phyloP scores from a whole-genome alignment of 2,797 vertebrate genomes.

The Phalanger gymnotis region DNA sequence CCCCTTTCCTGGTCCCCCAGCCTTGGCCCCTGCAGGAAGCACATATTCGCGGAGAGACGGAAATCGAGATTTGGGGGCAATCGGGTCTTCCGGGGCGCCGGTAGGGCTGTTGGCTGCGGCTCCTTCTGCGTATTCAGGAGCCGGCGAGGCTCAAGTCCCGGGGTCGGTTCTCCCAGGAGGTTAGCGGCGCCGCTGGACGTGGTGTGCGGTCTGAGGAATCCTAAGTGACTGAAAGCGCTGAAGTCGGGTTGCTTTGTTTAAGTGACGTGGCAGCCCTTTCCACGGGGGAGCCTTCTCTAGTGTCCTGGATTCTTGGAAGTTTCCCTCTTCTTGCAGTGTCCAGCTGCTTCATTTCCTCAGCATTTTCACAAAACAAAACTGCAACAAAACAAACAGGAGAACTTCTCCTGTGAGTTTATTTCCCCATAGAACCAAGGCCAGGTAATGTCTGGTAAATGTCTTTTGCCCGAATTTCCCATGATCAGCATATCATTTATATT shows the following conservation, averaged over 20 bases:
- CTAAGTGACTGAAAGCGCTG: neutral
- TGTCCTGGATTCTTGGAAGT: neutral
- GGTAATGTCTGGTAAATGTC: neutral
- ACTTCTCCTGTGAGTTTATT: neutral
- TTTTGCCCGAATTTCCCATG: neutral
- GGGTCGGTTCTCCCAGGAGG: neutral
- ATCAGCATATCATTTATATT: neutral
- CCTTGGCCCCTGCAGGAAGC: neutral
- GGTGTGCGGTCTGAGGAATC: neutral
- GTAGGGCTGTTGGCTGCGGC: neutral
- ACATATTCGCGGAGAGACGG: neutral
- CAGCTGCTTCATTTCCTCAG: too few relatives aligned
- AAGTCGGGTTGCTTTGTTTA: neutral
- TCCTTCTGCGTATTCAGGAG: too few relatives aligned
- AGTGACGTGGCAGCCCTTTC: neutral
- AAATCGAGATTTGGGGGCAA: neutral
- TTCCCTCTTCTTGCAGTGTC: neutral
- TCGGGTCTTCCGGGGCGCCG: neutral
- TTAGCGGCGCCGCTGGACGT: neutral
- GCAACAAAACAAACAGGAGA: neutral
- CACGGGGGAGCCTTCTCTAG: neutral
- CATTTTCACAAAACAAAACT: too few relatives aligned
- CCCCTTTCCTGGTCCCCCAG: neutral
- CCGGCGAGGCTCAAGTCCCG: neutral
- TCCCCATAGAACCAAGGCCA: neutral